Base-by-base conservation (phyloP, 1,140 invertebrate genomes). In the Drosophila trapezifrons region DNA sequence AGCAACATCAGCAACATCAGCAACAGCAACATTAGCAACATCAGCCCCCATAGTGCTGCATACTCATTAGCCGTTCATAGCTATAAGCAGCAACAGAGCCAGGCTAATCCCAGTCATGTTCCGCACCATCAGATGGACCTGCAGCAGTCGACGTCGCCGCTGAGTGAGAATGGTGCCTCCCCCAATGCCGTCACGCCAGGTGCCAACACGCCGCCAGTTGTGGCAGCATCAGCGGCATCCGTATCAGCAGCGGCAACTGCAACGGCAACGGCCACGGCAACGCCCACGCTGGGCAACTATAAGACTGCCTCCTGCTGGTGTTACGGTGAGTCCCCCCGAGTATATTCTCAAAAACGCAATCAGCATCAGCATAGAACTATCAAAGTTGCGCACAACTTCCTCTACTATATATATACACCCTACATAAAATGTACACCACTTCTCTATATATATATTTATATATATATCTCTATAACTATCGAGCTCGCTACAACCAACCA, bases 271-370 rank as follows among this genome's bases (percentile, higher is more conserved):
- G 20, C 72, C 43, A 15, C 69, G 55, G 20, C 60, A 62, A 17
- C 63, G 42, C 35, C 77, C 60, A 37, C 35, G 60, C 62, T 71
- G 49, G 47, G 63, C 64, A 63, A 77, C 67, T 91, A 67, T 87
- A 86, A 87, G 76, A 83, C 73, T 73, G 82, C 89, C 75, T 90
- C 90, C 81, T 91, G 90, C 86, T 91, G 90, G 90, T 91, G 90
- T 87, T 91, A 89, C 86, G 90, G 90, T 91, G 90, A 91, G 90
- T 91, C 82, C 72, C 49, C 18, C 51, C 18, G 86, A 86, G 70
- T 70, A 76, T 37, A 52, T 52, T 18, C 51, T 52, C 51, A 79
- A 58, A 80, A 55, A 76, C 66, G 74, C 69, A 89, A 78, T 84
- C 84, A 89, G 77, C 83, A 81, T 84, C 81, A 80, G 73, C 76